Base-by-base conservation (phyloP, 1,140 invertebrate genomes). In the Drosophila lacertosa region DNA sequence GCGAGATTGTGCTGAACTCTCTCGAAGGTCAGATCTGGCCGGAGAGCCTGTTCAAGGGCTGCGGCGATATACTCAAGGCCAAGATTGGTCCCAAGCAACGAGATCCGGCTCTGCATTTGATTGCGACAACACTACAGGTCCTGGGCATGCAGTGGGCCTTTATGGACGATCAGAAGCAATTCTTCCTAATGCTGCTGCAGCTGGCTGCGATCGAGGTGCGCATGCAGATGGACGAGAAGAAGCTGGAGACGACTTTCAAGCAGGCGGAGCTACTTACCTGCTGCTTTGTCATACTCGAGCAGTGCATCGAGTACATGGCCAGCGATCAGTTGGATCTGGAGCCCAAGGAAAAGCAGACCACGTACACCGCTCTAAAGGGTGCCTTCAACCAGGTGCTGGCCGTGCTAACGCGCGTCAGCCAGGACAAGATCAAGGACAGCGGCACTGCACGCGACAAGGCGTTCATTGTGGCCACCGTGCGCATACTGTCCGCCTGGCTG, bases 201-300 rank as follows among this genome's bases (percentile, higher is more conserved):
- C 91, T 99, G 15, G 95, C 95, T 69, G 96, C 96, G 48, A 97
- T 99, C 89, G 97, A 98, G 93, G 95, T 98, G 2, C 94, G 97
- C 77, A 98, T 99, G 96, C 95, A 97, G 78, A 91, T 98, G 39
- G 97, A 99, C 89, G 96, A 97, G 66, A 95, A 95, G 74, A 95
- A 94, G 80, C 92, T 97, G 64, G 96, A 97, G 89, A 93, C 95
- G 89, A 95, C 97, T 5, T 93, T 95, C 80, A 91, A 93, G 24
- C 95, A 96, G 92, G 94, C 94, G 20, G 95, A 97, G 48, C 92
- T 98, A 13, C 93, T 98, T 1, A 95, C 95, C 16, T 93, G 96
- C 37, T 98, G 97, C 84, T 98, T 98, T 74, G 92, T 94, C 44
- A 95, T 98, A 32, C 91, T 98, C 32, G 97, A 98, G 91, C 92